Percentiles rank a stretch among this genome's conserved stretches.
phyloP scores from a whole-genome alignment of 2,113 vertebrate species.

The Notechis scutatus region DNA sequence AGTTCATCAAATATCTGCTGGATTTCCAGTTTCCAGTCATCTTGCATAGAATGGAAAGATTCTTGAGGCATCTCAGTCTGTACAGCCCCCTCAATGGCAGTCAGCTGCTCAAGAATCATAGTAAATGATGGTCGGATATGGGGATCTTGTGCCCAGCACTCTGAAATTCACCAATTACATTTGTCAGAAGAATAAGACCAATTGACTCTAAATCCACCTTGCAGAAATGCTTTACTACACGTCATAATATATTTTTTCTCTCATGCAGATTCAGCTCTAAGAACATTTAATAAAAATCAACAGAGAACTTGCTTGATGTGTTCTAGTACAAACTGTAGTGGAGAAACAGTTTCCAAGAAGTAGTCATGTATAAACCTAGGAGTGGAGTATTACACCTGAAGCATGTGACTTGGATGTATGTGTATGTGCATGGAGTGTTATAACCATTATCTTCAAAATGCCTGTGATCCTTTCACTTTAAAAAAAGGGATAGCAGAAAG shows the following conservation, averaged over 20 bases:
- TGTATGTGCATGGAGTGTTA: not conserved
- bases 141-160: conserved; percentile 96
- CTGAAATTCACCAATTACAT: conserved; percentile 68
- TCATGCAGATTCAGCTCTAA: not conserved
- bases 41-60: conserved; percentile 97
- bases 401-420: not conserved
- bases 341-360: not conserved
- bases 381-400: not conserved
- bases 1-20: conserved; percentile 96
- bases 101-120: conserved; percentile 91
- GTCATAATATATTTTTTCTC: not conserved
- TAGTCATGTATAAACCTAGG: not conserved
- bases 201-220: conserved; percentile 12
- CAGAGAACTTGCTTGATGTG: not conserved
- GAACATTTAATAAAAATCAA: not conserved
- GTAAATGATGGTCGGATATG: conserved; percentile 91
- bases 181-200: conserved; percentile 22
- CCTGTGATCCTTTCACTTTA: not conserved
- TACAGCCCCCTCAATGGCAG: conserved; percentile 87
- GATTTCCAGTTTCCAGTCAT: conserved; percentile 97
- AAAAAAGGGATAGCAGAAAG: not conserved
- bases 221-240: not conserved
- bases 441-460: not conserved
- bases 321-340: not conserved
- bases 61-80: conserved; percentile 95